Base-by-base conservation (phyloP, 2,113 vertebrate genomes). In the Ceuthmochares aereus region DNA sequence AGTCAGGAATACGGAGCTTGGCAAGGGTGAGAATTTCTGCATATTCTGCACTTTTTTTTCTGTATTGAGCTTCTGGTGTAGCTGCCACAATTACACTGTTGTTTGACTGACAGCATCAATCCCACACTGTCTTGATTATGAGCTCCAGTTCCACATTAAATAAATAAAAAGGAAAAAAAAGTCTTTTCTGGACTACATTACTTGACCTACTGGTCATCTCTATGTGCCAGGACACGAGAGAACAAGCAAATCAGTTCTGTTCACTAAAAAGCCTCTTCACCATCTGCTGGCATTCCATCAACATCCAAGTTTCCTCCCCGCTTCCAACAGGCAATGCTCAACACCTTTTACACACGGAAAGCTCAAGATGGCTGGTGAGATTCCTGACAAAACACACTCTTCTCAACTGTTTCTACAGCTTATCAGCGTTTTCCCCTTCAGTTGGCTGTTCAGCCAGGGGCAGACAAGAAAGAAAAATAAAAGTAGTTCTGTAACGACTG, bases 81-180 rank as follows among this genome's bases (percentile, higher is more conserved):
- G 70, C 70, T 86, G 58, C 63, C 70, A 76, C 75, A 93, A 66
- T 60, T 68, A 47, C 34, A 62, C 54, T 0, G 0, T 13, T 84
- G 64, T 88, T 87, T 88, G 70, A 93, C 60, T 75, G 63, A 77
- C 77, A 84, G 55, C 55, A 36, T 84, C 92, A 69, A 69, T 77
- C 40, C 13, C 5, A 55, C 27, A 32, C 36, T 25, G 36, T 37
- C 78, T 45, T 55, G 58, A 88, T 64, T 72, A 78, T 13, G 10
- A 87, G 47, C 22, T 79, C 54, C 5, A 1, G 40, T 64, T 90
- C 63, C 14, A 56, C 17, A 40, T 40, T 40, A 40, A 40, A 40
- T 40, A 40, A 40, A 40, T 40, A 40, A 40, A 10, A 40, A 40
- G 9, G 12, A 40, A n/a, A n/a, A n/a, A 45, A 59, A 42, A 30